Base-by-base conservation (phyloP, 1,140 invertebrate genomes). In the Phymorhynchus buccinoides region DNA sequence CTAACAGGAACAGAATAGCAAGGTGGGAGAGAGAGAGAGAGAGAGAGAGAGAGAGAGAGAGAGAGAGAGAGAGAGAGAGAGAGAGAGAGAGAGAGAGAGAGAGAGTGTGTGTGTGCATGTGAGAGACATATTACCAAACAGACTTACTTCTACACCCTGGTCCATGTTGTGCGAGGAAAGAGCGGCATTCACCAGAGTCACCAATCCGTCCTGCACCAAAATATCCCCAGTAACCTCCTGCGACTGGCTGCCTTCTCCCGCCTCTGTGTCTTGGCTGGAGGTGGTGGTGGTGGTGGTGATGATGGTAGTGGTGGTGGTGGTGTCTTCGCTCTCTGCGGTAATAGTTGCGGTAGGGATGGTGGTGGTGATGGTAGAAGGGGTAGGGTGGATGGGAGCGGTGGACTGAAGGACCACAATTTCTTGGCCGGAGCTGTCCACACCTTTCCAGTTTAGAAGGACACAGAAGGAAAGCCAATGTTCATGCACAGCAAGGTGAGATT, bases 161-260 rank as follows among this genome's bases (percentile, higher is more conserved):
- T 52, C 80, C 30, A 87, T 87, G 30, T 85, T 83, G 32, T 87
- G 80, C n/a, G 86, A 84, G 35, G 86, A 87, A 27, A 87, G 84
- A 4, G 86, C 86, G 56, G 81, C 86, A 82, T 87, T 78, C 1
- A 87, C 86, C 14, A 87, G 81, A 7, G 86, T 84, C 30, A 84
- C 82, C 7, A 87, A 39, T 9, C 80, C 86, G 66, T 85, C 86
- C 14, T 42, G 73, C 27, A 39, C 22, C 2, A 30, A 22, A 14
- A 27, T 7, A 44, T 32, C n/a, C 32, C 42, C 42, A 27, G n/a
- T 52, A 18, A 18, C 27, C 7, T 35, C 9, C 42, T 79, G 73
- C 37, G 37, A 22, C 35, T 75, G 73, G 37, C 73, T 42, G 56
- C 14, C 22, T 16, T 4, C 22, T 4, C 12, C 56, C 12, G 7